Percentiles rank a stretch among this genome's conserved stretches.
Evolutionary conservation across 2,113 vertebrate genomes (phyloP).

Genomic region (Sphyrna mokarran): DNA sequence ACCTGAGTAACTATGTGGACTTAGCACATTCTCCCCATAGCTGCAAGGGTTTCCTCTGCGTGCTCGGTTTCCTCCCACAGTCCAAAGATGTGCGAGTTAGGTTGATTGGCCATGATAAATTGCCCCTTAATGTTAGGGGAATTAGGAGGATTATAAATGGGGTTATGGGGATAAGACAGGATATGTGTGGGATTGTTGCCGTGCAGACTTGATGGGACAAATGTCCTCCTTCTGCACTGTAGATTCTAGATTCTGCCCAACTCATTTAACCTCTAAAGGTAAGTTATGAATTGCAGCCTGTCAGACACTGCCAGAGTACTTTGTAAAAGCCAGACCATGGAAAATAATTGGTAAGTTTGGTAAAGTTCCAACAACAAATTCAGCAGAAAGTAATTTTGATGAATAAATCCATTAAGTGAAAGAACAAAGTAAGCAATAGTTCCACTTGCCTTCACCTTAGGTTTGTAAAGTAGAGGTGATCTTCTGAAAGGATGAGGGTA

Average conservation of each 20-base stretch:
- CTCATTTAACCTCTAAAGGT: neutral
- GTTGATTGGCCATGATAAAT: no score
- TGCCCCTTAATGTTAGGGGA: no score
- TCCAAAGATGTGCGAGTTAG: no score
- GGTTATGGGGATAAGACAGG: no score
- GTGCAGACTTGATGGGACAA: no score
- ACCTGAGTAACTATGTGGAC: no score
- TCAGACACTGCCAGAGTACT: neutral
- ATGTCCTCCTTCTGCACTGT: no score
- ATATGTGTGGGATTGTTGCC: no score
- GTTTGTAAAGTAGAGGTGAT: neutral
- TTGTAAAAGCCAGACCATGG: neutral
- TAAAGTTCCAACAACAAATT: neutral
- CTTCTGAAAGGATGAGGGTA: neutral
- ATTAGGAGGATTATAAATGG: no score
- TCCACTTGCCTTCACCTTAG: neutral
- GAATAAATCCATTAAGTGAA: neutral
- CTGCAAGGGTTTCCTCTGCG: no score
- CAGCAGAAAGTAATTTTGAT: constrained; percentile 10
- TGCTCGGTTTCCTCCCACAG: no score
- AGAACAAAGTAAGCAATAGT: neutral
- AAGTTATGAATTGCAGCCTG: neutral
- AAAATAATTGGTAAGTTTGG: neutral
- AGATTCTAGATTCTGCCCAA: neutral
- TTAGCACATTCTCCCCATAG: no score